A percentile compares a stretch with the other conserved stretches of the same genome.
phyloP scores from a whole-genome alignment of 2,113 vertebrate genomes.

The Anseranas semipalmata region DNA sequence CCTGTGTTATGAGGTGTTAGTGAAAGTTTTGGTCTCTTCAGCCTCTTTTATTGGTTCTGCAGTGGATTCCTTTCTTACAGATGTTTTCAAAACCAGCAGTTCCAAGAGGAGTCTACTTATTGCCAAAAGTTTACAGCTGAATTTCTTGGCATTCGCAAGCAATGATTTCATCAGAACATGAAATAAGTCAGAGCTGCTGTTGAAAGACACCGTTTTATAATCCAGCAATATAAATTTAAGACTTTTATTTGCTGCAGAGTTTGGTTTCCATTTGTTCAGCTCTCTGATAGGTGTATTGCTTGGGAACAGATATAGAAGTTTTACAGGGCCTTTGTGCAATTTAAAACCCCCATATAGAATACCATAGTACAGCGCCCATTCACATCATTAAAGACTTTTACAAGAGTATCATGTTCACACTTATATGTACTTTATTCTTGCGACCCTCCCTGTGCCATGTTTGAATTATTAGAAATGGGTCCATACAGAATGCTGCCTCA shows the following conservation, averaged over 20 bases:
- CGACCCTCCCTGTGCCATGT: constrained; percentile 1
- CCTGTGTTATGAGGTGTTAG: constrained; percentile 64
- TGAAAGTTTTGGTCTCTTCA: constrained; percentile 66
- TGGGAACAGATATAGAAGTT: constrained; percentile 59
- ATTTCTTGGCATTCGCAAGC: constrained; percentile 11
- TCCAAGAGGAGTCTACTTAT: constrained; percentile 50
- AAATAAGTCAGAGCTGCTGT: constrained; percentile 30
- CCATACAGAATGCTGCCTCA: constrained; percentile 5
- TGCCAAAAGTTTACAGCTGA: constrained; percentile 67
- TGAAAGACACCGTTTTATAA: constrained; percentile 58
- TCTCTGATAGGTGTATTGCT: constrained; percentile 47
- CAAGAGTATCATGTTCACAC: constrained; percentile 34
- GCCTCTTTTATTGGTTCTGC: constrained; percentile 56
- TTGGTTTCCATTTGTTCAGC: constrained; percentile 56
- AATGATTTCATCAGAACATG: constrained; percentile 57
- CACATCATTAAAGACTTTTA: constrained; percentile 58
- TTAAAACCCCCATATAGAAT: constrained; percentile 41
- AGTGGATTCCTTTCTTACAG: constrained; percentile 64
- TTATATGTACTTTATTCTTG: constrained; percentile 17
- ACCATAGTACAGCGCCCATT: neutral
- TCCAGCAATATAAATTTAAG: constrained; percentile 47
- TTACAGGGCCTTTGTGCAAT: constrained; percentile 64
- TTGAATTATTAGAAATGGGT: constrained; percentile 59
- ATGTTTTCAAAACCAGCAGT: constrained; percentile 63
- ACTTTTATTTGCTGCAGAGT: constrained; percentile 55